Evolutionary conservation across 2,888 invertebrate species (phyloP), one percentile per base, ranked within the genome.

Genomic region (Pecten maximus): DNA sequence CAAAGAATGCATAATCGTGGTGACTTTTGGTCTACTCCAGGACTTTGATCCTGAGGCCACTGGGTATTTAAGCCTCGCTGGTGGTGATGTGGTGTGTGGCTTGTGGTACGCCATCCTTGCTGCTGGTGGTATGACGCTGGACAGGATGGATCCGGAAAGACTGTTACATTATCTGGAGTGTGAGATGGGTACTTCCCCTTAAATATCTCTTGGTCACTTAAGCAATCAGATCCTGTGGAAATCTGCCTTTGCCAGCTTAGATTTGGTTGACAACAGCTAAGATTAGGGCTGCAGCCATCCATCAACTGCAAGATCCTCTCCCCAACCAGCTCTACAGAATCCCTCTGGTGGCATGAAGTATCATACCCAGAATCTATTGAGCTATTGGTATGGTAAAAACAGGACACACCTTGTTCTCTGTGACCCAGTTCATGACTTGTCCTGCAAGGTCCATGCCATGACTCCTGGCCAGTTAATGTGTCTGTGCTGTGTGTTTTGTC

Each of bases 361-460:
- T 74, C 74, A 28, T 74, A 74, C 12, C 74, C 74, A 74, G 74
- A 74, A 35, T 74, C 74, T 74, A 74, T 74, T 28, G 74, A 74
- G 35, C 35, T 74, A 15, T 74, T 35, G 2, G 74, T 74, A 35
- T 74, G 35, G 74, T 74, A 74, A 74, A 74, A 19, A 74, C 35
- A 2, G 35, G 35, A 23, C 0, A 28, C 10, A 10, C 35, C 16
- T 74, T 74, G 74, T 35, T 74, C 12, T 74, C 74, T 74, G 74
- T 35, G 74, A 19, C 54, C 23, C 54, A 23, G 35, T 74, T 74
- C 74, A 28, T 35, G 8, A 35, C 35, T 28, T 2, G 74, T 74
- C 4, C 10, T 74, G 23, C 19, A 28, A 12, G 35, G 6, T 8
- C 35, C 74, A 74, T 8, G 15, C 74, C 74, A 19, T 12, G 35